Evolutionary conservation across 2,797 vertebrate genomes (phyloP).

Genomic region (Phaenicophaeus curvirostris): DNA sequence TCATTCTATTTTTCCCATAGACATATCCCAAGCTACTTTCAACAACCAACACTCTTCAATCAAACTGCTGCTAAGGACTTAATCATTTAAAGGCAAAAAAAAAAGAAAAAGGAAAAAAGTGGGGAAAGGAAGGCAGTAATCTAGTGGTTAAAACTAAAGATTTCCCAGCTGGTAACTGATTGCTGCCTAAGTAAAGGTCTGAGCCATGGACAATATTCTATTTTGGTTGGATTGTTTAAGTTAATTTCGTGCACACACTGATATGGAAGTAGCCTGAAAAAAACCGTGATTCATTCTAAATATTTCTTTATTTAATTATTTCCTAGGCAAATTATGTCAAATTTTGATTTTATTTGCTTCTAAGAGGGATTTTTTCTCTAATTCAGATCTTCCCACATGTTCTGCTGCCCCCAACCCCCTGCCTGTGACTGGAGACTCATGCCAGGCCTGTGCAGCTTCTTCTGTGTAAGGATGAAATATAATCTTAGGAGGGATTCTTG

Average conservation of each 20-base stretch:
- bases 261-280: neutral
- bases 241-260: neutral
- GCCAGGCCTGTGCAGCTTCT: too few species aligned
- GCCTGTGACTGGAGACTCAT: neutral
- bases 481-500: neutral
- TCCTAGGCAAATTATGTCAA: neutral
- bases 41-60: neutral
- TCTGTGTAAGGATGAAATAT: neutral
- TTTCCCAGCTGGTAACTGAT: slow-evolving; percentile 30
- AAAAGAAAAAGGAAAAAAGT: neutral
- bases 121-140: neutral
- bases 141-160: neutral
- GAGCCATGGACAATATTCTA: neutral
- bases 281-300: neutral
- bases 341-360: neutral
- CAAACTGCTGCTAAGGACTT: neutral
- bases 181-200: neutral
- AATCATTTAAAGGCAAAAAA: neutral
- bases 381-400: neutral
- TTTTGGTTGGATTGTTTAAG: neutral
- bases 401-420: neutral
- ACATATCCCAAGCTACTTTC: neutral
- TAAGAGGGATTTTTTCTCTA: neutral
- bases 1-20: neutral
- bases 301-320: neutral